Base-by-base conservation (phyloP, 2,113 vertebrate genomes). In the Danio rerio region DNA sequence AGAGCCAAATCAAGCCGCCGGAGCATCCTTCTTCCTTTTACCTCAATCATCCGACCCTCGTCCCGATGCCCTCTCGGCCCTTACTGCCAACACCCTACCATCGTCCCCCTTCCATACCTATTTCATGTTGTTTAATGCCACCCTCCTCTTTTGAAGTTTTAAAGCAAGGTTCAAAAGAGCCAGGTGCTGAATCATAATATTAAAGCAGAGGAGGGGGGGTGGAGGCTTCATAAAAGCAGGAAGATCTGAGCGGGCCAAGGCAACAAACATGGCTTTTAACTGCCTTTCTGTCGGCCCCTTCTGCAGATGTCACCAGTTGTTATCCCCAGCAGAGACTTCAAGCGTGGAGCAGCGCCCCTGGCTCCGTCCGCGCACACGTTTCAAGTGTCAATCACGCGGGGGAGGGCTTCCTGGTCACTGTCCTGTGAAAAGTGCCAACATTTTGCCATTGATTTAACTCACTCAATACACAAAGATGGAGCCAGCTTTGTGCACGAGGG, bases 161-260 rank as follows among this genome's bases (percentile, higher is more conserved):
- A 95, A 95, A 96, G 94, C 93, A 95, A 95, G 95, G 95, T 96
- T 96, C 95, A 96, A 95, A 96, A 95, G 94, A 96, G 94, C 94
- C 95, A 96, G 95, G 95, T 96, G 95, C 95, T 94, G 95, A 95
- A 95, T 96, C 94, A 96, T 94, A 95, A 96, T 96, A 96, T 96
- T 96, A 96, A 96, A 96, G 95, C 92, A 91, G 94, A 78, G 81
- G 74, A 77, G 65, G 81, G 56, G 62, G 58, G 2, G 71, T 15
- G 95, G 94, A 92, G 94, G 92, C 93, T 92, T 92, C 94, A 94
- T 96, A 93, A 95, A 95, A 95, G 94, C 89, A 74, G 80, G 84
- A 93, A 96, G 95, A 96, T 96, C 95, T 96, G 95, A 96, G 93
- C 91, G 93, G 94, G 91, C 93, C 91, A 93, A 80, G 91, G 95